Evolutionary conservation across 2,797 vertebrate species (phyloP), one percentile per base, ranked within the genome.

Genomic region (Petrocephalus sullivani): DNA sequence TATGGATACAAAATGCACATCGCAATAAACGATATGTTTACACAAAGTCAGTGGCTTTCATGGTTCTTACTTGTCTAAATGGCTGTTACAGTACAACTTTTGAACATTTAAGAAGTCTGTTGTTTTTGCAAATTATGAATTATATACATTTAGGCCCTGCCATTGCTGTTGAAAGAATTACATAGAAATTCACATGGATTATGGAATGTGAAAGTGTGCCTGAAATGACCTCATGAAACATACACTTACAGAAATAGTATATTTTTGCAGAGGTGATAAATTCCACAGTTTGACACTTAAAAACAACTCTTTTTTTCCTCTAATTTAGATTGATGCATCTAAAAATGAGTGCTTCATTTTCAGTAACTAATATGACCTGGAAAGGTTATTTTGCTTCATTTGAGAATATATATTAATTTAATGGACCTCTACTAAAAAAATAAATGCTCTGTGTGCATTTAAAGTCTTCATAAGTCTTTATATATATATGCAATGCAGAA

Each of bases 21-120:
- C 93, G 95, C 95, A 96, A 96, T 96, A 96, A 96, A 96, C 94
- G 94, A 93, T 93, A 93, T 96, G 95, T 96, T 96, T 96, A 96
- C 95, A 95, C 93, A 89, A 92, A 23, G 10, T 0, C 51, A 90
- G 88, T 93, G 41, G 16, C 4, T 89, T 83, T 33, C 91, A 3
- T 92, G 91, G 90, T 54, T 89, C 89, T 85, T 0, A 10, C 1
- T 60, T 19, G 12, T 49, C 23, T 82, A 49, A 49, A 57, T 60
- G 75, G 10, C 46, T 56, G 46, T 9, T 56, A n/a, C n/a, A n/a
- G n/a, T n/a, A n/a, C n/a, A n/a, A n/a, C n/a, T n/a, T n/a, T n/a
- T n/a, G n/a, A n/a, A n/a, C n/a, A n/a, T n/a, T n/a, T n/a, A n/a
- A n/a, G 61, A 2, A 6, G n/a, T 60, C n/a, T 60, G 8, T 9